Evolutionary conservation across 2,797 vertebrate species (phyloP).

Genomic region (Chiroxiphia lanceolata): DNA sequence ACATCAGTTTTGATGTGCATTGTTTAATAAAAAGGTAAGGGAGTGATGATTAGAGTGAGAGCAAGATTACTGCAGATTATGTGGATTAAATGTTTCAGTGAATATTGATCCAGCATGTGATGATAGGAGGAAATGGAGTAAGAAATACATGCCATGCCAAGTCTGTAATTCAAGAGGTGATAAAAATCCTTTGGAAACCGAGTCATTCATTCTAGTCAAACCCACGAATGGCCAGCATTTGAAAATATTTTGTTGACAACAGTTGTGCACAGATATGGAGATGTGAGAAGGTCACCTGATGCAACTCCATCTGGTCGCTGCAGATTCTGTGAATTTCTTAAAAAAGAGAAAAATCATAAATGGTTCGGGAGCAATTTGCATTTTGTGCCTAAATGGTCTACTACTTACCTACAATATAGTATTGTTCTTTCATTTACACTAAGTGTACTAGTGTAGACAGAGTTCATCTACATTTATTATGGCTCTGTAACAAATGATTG

Average conservation of each 20-base stretch:
- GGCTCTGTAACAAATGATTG: background rate
- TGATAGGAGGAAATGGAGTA: background rate
- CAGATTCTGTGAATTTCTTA: background rate
- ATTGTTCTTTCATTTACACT: background rate
- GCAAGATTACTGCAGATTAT: background rate
- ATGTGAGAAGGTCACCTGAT: background rate
- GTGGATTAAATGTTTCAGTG: background rate
- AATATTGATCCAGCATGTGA: background rate
- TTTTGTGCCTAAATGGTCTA: background rate
- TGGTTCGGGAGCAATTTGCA: background rate
- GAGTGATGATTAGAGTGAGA: background rate
- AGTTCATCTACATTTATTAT: background rate
- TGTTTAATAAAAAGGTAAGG: background rate
- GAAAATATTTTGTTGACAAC: background rate
- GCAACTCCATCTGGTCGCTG: background rate
- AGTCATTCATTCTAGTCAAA: background rate
- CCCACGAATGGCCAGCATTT: background rate
- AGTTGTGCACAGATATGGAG: fast-evolving
- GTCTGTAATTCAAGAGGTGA: background rate
- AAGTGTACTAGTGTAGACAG: background rate
- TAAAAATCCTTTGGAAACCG: background rate
- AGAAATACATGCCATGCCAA: background rate
- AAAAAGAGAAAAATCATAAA: background rate
- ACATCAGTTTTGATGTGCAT: background rate
- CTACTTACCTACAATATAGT: background rate